Base-by-base conservation (phyloP, 2,113 vertebrate genomes). In the Eonycteris spelaea region DNA sequence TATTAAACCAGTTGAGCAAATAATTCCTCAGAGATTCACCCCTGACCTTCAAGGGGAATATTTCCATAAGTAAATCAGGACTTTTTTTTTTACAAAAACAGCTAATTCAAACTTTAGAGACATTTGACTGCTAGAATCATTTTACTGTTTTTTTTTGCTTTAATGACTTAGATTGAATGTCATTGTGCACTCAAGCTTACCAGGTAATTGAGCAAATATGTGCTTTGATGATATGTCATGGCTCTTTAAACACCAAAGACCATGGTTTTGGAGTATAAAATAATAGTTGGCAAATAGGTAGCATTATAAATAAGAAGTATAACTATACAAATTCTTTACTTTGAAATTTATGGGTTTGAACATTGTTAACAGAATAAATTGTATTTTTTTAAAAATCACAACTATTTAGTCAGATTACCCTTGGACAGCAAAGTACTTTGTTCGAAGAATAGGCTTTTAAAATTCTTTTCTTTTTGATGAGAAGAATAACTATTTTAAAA, bases 61-160 rank as follows among this genome's bases (percentile, higher is more conserved):
- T 95, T 97, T 96, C 80, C 94, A 95, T 95, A 97, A 96, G 77
- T 85, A 97, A 96, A 94, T 93, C 67, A 53, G 33, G 12, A 48
- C 35, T 65, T 90, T 65, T 90, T 70, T 28, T 70, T 22, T 90
- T 79, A 24, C 24, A 24, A 91, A 90, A 61, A 73, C 35, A 70
- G 75, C 24, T 82, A 91, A 96, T 87, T 68, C 73, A 92, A 92
- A 85, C 33, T 90, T 92, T 61, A 94, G 95, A 96, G 90, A 80
- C 18, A 75, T 80, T 77, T 94, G 70, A 91, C 73, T 90, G 35
- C 94, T 77, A 13, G 14, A 75, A 77, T 77, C 84, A 43, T 51
- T 86, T 85, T 79, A 59, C 15, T 63, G 57, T 94, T 82, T 57
- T 87, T 57, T 87, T 63, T 61, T 80, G 57, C n/a, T 86, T 18